A percentile compares a stretch with the other conserved stretches of the same genome.
phyloP scores from a whole-genome alignment of 2,113 vertebrate genomes.

The Amazona guildingii region DNA sequence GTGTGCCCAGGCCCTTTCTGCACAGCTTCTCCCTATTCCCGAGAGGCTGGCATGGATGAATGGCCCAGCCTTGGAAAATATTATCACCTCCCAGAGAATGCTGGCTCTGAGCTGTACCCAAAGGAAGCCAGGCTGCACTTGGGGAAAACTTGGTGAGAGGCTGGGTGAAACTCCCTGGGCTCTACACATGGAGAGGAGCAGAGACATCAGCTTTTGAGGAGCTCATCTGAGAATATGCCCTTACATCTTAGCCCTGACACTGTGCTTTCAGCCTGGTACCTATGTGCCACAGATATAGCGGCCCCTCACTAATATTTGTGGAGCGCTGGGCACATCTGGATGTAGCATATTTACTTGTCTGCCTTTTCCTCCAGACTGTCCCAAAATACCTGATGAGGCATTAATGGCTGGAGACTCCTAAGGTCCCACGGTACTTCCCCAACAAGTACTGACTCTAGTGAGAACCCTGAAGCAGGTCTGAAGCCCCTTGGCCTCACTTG shows the following conservation, averaged over 20 bases:
- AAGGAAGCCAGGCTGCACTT: neutral
- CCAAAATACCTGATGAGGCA: neutral
- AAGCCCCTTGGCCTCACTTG: neutral
- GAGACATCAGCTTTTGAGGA: neutral
- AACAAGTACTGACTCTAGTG: neutral
- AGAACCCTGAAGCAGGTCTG: neutral
- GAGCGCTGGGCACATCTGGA: accelerated
- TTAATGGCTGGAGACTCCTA: neutral
- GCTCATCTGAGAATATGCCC: neutral
- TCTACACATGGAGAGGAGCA: neutral
- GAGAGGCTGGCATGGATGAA: neutral
- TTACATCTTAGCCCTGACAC: neutral
- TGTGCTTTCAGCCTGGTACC: neutral
- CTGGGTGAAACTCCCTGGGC: neutral
- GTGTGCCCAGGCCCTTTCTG: conserved; percentile 11
- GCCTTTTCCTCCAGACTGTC: neutral
- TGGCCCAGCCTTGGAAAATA: conserved; percentile 45
- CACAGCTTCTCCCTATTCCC: neutral
- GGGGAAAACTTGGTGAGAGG: neutral
- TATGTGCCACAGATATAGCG: neutral
- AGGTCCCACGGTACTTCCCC: neutral
- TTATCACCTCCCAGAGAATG: neutral
- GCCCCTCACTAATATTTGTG: neutral
- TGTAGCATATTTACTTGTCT: neutral
- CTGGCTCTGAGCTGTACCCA: neutral